Conservation (phyloP, 2,888 invertebrate genomes). For the Physocephala rufipes region DNA sequence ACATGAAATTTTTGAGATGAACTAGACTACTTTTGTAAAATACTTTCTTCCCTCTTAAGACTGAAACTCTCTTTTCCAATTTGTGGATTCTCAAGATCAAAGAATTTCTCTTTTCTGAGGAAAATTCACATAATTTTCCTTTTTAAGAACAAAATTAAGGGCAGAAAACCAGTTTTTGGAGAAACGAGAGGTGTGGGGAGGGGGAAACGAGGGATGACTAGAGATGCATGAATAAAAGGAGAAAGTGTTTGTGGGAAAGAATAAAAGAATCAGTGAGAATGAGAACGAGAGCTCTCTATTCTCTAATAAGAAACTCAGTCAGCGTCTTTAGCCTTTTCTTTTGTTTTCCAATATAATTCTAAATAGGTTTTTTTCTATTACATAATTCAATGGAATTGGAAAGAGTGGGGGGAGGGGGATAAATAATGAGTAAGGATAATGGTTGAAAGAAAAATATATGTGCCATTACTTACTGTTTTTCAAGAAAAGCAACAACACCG, state of each 20-base stretch:
- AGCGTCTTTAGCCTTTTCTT: neutral
- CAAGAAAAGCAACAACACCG: neutral
- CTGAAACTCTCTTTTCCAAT: neutral
- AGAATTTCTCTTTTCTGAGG: neutral
- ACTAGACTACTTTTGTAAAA: slow-evolving; percentile 58
- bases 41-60: slow-evolving; percentile 50
- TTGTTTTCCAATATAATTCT: neutral
- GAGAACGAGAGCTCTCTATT: neutral
- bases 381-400: slow-evolving; percentile 53
- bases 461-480: slow-evolving; percentile 33
- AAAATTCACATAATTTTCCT: neutral
- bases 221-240: too few species aligned
- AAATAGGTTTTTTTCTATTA: slow-evolving; percentile 39
- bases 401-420: slow-evolving; percentile 3
- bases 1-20: slow-evolving; percentile 37
- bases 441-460: slow-evolving; percentile 17
- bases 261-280: too few species aligned
- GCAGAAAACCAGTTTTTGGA: too few species aligned
- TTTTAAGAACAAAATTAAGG: neutral
- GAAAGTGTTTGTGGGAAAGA: too few species aligned
- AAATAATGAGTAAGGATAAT: neutral
- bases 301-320: neutral
- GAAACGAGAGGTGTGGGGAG: too few species aligned
- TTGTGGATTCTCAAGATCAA: neutral
- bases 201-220: too few species aligned